Percentiles rank a stretch among this genome's conserved stretches.
Conservation (phyloP, 1,140 invertebrate species). For the Apis florea region DNA sequence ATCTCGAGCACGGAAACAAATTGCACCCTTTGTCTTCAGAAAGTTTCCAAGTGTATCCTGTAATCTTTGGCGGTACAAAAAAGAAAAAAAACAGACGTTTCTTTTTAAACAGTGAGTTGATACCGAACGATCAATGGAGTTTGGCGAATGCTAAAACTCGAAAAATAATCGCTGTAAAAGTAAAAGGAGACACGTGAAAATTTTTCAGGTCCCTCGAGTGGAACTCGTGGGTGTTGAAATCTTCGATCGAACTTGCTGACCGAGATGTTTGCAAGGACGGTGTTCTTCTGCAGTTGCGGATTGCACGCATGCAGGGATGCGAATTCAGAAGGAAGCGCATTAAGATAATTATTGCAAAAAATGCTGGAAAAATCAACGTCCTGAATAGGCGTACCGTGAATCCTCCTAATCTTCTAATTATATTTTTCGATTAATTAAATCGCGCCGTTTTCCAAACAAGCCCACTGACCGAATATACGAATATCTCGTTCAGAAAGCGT, state of each 20-base stretch:
- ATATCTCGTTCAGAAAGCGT: too few species aligned
- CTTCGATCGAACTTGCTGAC: constrained; percentile 54
- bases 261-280: constrained; percentile 54
- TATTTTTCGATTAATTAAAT: not conserved
- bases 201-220: constrained; percentile 4
- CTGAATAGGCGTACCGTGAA: not conserved
- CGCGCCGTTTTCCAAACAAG: too few species aligned
- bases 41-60: not conserved
- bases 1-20: not conserved
- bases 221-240: constrained; percentile 38
- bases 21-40: not conserved
- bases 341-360: constrained; percentile 15
- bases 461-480: too few species aligned
- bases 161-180: not conserved
- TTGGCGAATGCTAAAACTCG: not conserved
- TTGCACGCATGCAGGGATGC: constrained; percentile 25
- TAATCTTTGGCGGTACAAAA: not conserved
- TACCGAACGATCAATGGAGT: not conserved
- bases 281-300: constrained; percentile 27
- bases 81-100: too few species aligned
- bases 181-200: constrained; percentile 1
- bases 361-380: too few species aligned
- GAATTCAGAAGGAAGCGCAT: constrained; percentile 12
- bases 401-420: not conserved
- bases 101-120: not conserved